phyloP scores from a whole-genome alignment of 1,140 invertebrate genomes.

The Aphelenchoides besseyi region DNA sequence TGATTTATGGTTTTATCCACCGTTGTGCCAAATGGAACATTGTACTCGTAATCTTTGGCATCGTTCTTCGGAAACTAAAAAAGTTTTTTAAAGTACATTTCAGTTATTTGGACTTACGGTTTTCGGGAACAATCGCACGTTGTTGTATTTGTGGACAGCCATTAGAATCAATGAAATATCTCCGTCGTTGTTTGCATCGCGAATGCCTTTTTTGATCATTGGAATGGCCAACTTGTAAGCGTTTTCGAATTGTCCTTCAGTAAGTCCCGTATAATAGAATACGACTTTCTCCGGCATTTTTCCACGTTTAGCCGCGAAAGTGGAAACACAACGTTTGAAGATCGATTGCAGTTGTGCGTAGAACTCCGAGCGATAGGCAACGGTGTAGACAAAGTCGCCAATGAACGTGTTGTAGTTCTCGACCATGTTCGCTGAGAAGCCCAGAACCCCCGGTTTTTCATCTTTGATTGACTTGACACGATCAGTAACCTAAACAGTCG shows the following conservation, averaged over 20 bases:
- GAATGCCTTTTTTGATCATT: slow-evolving; percentile 10
- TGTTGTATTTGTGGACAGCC: slow-evolving; percentile 15
- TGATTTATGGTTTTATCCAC: slow-evolving; percentile 5
- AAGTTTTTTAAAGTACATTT: background rate
- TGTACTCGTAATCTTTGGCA: slow-evolving; percentile 5
- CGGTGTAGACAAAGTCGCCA: slow-evolving; percentile 14
- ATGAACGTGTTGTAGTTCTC: slow-evolving; percentile 2
- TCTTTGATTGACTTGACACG: background rate
- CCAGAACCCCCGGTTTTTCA: slow-evolving; percentile 17
- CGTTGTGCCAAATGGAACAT: background rate
- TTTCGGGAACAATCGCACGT: slow-evolving; percentile 16
- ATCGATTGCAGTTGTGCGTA: slow-evolving; percentile 3
- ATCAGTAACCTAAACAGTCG: no score
- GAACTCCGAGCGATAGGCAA: slow-evolving; percentile 13
- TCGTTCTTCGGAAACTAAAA: background rate
- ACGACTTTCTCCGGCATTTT: background rate
- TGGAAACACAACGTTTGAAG: background rate
- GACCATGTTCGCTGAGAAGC: slow-evolving; percentile 3
- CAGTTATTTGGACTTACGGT: background rate
- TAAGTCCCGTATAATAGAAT: slow-evolving; percentile 9
- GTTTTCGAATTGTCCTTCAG: slow-evolving; percentile 20
- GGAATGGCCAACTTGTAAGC: slow-evolving; percentile 9
- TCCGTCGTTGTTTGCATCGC: slow-evolving; percentile 17
- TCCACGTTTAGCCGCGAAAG: slow-evolving; percentile 9
- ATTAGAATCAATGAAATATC: slow-evolving; percentile 11